Conservation (phyloP, 2,797 vertebrate genomes). For the Simalia tracyae region DNA sequence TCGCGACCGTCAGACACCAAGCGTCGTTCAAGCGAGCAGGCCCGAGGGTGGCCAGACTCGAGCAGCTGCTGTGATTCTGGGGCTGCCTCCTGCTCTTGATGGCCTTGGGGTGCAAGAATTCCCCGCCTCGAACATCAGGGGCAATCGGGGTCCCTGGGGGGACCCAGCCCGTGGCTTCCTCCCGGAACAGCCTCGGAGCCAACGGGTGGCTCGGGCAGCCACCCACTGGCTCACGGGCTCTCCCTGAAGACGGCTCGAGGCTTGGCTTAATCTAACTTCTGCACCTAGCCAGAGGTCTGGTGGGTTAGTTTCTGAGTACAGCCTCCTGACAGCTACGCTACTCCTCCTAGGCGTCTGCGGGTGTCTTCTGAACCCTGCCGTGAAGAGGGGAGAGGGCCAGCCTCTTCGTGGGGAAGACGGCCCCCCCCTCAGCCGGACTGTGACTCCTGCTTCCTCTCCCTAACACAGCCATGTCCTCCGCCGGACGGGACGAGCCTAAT, state of each 20-base stretch:
- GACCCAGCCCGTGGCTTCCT: no score
- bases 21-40: neutral
- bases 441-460: neutral
- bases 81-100: neutral
- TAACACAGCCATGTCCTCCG: conserved; percentile 23
- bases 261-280: neutral
- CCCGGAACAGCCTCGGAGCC: neutral
- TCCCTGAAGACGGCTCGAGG: no score
- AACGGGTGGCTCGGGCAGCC: neutral
- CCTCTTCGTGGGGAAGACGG: neutral
- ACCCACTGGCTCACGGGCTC: neutral
- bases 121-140: neutral
- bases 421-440: no score
- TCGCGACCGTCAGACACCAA: neutral
- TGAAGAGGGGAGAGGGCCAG: neutral
- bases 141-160: neutral
- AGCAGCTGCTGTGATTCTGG: neutral
- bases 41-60: neutral
- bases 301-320: neutral
- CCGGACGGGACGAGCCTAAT: conserved; percentile 68
- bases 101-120: neutral
- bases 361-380: neutral
- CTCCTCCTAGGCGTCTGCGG: neutral
- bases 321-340: neutral
- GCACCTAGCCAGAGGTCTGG: neutral